A percentile compares a stretch with the other conserved stretches of the same genome.
These are phyloP conservation scores for Phortica okadai DNA, from an alignment of 2,888 invertebrate genomes.

Conservation along the genomic window DNA sequence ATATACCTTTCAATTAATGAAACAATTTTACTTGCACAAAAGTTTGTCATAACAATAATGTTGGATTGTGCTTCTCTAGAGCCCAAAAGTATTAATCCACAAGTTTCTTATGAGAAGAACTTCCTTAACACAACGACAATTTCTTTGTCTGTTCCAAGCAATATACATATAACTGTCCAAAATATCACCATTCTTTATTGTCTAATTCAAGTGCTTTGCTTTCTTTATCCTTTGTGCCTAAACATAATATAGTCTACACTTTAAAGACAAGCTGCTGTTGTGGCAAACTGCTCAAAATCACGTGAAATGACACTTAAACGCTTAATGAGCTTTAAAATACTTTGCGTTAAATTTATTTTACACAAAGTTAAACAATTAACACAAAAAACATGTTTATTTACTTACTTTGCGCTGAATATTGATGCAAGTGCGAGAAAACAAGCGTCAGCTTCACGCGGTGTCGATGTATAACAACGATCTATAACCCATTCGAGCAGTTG, in stretches of 20 bases:
- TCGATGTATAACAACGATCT: conserved; percentile 96
- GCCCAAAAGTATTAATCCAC: too few relatives aligned
- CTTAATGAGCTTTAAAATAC: conserved; percentile 20
- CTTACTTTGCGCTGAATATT: conserved; percentile 95
- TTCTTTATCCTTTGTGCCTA: neutral
- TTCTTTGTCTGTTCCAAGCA: too few relatives aligned
- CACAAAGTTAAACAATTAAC: conserved; percentile 40
- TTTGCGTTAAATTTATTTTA: conserved; percentile 6
- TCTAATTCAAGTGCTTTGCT: conserved; percentile 1
- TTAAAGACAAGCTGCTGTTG: neutral
- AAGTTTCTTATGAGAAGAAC: too few relatives aligned
- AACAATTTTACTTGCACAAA: too few relatives aligned
- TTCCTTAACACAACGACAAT: too few relatives aligned
- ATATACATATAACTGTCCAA: too few relatives aligned
- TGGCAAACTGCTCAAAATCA: conserved; percentile 47
- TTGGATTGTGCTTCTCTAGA: too few relatives aligned
- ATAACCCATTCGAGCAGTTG: conserved; percentile 97
- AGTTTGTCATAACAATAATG: too few relatives aligned
- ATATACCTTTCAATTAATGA: too few relatives aligned
- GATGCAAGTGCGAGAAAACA: conserved; percentile 97
- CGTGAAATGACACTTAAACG: conserved; percentile 52
- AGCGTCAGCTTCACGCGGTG: conserved; percentile 93
- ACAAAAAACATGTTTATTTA: conserved; percentile 31
- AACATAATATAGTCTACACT: neutral
- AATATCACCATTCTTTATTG: neutral